Conservation (phyloP, 2,888 invertebrate genomes). For the Drosophila putrida region DNA sequence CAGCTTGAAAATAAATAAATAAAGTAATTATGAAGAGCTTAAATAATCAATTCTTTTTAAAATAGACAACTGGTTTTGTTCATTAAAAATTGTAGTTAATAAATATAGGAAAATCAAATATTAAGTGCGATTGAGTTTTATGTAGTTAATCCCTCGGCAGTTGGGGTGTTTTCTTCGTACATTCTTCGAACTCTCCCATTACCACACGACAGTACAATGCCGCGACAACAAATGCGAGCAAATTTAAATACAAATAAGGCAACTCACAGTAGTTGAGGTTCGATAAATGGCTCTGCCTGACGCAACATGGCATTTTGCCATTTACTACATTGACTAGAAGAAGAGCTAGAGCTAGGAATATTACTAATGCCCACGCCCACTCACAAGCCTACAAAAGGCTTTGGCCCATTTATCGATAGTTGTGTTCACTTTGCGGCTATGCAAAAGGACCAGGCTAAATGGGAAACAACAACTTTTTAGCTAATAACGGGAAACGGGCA, state of each 20-base stretch:
- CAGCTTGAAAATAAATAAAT: too few relatives aligned
- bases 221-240: neutral
- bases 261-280: constrained; percentile 3
- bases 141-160: neutral
- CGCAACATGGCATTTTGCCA: constrained; percentile 31
- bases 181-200: neutral
- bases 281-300: constrained; percentile 17
- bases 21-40: too few relatives aligned
- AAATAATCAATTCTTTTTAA: too few relatives aligned
- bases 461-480: constrained; percentile 42
- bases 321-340: constrained; percentile 12
- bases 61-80: too few relatives aligned
- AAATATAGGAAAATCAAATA: too few relatives aligned
- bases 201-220: constrained; percentile 1
- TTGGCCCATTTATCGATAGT: constrained; percentile 58
- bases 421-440: constrained; percentile 22
- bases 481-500: constrained; percentile 60
- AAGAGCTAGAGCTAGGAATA: constrained; percentile 15
- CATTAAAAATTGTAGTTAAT: too few relatives aligned
- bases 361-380: constrained; percentile 12
- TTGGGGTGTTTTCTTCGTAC: neutral
- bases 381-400: constrained; percentile 2
- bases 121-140: too few relatives aligned
- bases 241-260: constrained; percentile 5
- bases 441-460: constrained; percentile 33